phyloP scores from a whole-genome alignment of 1,140 invertebrate genomes.

The Galendromus occidentalis region DNA sequence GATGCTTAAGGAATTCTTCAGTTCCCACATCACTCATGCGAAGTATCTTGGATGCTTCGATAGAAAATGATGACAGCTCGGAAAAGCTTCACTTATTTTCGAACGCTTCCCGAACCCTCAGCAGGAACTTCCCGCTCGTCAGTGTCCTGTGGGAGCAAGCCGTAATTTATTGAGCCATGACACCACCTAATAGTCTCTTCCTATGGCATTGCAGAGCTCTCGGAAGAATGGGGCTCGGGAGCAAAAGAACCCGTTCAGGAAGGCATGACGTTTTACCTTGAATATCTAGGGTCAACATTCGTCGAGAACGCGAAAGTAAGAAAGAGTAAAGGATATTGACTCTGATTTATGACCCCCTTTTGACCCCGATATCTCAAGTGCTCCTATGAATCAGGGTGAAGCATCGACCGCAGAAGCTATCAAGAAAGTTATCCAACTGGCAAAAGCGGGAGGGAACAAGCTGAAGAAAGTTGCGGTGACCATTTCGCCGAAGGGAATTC shows the following conservation, averaged over 20 bases:
- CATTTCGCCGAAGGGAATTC: slow-evolving; percentile 49
- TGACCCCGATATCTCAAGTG: too few relatives aligned
- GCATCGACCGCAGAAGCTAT: slow-evolving; percentile 44
- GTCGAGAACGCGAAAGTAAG: slow-evolving; percentile 37
- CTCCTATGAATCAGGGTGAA: slow-evolving; percentile 32
- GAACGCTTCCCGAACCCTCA: too few relatives aligned
- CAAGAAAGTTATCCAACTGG: slow-evolving; percentile 45
- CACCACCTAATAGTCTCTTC: too few relatives aligned
- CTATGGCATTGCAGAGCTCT: slow-evolving; percentile 40
- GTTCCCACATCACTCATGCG: too few relatives aligned
- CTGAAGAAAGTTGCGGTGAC: slow-evolving; percentile 45
- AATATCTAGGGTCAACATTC: slow-evolving; percentile 47
- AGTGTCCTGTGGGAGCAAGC: too few relatives aligned
- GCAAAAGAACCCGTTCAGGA: slow-evolving; percentile 37
- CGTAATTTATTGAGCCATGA: too few relatives aligned
- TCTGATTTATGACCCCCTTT: neutral
- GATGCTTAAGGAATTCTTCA: too few relatives aligned
- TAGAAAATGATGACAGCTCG: too few relatives aligned
- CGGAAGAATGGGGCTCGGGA: slow-evolving; percentile 50
- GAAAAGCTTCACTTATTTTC: too few relatives aligned
- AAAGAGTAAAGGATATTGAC: neutral
- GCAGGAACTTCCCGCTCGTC: too few relatives aligned
- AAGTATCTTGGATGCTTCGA: too few relatives aligned
- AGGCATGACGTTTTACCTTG: slow-evolving; percentile 43
- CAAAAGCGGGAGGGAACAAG: slow-evolving; percentile 43